Evolutionary conservation across 2,888 invertebrate species (phyloP), one percentile per base, ranked within the genome.

Genomic region (Agapostemon virescens): DNA sequence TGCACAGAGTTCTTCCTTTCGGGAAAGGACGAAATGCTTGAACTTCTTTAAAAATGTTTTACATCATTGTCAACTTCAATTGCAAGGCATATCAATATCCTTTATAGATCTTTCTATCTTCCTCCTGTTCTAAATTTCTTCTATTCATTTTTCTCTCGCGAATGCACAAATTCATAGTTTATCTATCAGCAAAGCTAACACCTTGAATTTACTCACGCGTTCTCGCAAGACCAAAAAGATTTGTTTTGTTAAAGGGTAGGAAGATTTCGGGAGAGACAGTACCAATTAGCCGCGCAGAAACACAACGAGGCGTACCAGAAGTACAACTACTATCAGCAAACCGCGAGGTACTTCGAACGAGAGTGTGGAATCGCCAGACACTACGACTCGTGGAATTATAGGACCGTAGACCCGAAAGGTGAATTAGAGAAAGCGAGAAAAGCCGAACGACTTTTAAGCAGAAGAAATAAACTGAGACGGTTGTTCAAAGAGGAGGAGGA

Each of bases 211-310:
- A 9, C 61, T 17, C 42, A 2, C 13, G 23, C 52, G 52, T 55
- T 36, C 52, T 66, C 26, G 9, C 45, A 36, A 68, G 33, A 71
- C 74, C 63, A 81, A 30, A 30, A 49, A 63, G 20, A 23, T 52
- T 83, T 83, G 42, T 83, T 68, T 17, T 84, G 69, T 88, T 89
- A 38, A 85, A 90, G 90, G 90, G 86, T 88, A 74, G 88, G 88
- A 84, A 88, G 89, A 45, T 77, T 87, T 20, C 87, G 88, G 11
- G 92, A 92, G 85, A 88, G 83, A 72, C 89, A 90, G 71, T 91
- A 92, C 82, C 92, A 92, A 81, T 81, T 88, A 42, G 89, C 89
- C n/a, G 92, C 91, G 2, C 91, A 91, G 70, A 90, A 88, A 79
- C 89, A 90, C 52, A 90, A 91, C 87, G 89, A 90, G 71, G 88